Evolutionary conservation across 2,888 invertebrate species (phyloP).

Genomic region (Hydrotaea cyrtoneurina): DNA sequence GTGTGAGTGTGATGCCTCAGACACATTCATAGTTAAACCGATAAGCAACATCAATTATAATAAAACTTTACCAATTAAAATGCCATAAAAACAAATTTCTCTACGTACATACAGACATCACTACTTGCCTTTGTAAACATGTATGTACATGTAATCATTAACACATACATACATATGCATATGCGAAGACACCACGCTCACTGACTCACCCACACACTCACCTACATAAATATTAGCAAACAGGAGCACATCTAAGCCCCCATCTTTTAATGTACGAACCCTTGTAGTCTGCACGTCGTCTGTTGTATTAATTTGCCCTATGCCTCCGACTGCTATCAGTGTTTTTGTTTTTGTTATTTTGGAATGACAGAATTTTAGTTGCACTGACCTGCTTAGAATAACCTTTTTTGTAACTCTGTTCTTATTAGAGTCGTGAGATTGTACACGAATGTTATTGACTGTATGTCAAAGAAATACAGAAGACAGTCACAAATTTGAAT

Average conservation of each 20-base stretch:
- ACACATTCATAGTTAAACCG: not conserved
- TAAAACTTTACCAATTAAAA: slow-evolving; percentile 48
- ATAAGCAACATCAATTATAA: not conserved
- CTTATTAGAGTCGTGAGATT: too few relatives aligned
- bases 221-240: not conserved
- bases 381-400: not conserved
- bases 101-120: too few relatives aligned
- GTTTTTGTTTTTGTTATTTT: not conserved
- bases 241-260: not conserved
- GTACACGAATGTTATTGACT: too few relatives aligned
- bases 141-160: too few relatives aligned
- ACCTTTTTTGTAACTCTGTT: too few relatives aligned
- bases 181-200: not conserved
- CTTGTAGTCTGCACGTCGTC: not conserved
- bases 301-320: not conserved
- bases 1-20: not conserved
- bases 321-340: not conserved
- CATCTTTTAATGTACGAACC: slow-evolving; percentile 3
- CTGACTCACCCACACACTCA: not conserved
- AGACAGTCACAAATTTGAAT: too few relatives aligned
- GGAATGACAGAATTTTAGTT: not conserved
- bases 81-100: slow-evolving; percentile 33
- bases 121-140: too few relatives aligned
- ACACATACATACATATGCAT: too few relatives aligned
- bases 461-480: too few relatives aligned